Evolutionary conservation across 2,797 vertebrate genomes (phyloP).

Genomic region (Sylvilagus floridanus): DNA sequence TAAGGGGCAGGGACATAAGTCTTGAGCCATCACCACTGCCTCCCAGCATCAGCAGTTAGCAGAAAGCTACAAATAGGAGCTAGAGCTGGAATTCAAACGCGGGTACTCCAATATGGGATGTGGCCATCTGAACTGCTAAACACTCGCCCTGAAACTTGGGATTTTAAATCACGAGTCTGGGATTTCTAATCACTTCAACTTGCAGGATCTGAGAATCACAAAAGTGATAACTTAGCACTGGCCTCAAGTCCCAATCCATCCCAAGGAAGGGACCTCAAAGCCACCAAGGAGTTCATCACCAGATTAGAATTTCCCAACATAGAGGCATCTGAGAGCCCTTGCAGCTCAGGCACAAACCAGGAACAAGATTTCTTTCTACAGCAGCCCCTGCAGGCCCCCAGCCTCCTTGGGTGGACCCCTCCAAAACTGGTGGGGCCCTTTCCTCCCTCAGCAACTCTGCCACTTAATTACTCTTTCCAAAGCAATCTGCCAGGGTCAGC

Average conservation of each 20-base stretch:
- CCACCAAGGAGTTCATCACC: not conserved
- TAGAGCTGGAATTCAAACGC: too few relatives aligned
- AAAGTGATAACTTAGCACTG: not conserved
- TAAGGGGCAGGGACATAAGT: too few relatives aligned
- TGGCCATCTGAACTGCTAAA: too few relatives aligned
- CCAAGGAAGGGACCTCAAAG: not conserved
- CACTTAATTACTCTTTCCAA: not conserved
- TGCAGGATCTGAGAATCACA: not conserved
- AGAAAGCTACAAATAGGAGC: not conserved
- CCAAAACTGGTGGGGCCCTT: not conserved
- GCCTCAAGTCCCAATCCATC: not conserved
- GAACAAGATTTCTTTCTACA: not conserved
- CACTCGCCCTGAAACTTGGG: too few relatives aligned
- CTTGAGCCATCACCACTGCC: too few relatives aligned
- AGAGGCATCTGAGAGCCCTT: not conserved
- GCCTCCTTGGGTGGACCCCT: not conserved
- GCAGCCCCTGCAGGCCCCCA: not conserved
- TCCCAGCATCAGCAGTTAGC: not conserved
- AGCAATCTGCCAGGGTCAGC: not conserved
- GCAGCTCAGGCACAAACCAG: not conserved
- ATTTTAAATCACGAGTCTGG: conserved; percentile 17
- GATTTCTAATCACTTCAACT: not conserved
- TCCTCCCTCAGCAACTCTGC: not conserved
- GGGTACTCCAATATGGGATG: too few relatives aligned
- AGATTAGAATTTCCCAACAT: not conserved